Conservation (phyloP, 2,797 vertebrate genomes). For the Sciurus carolinensis region DNA sequence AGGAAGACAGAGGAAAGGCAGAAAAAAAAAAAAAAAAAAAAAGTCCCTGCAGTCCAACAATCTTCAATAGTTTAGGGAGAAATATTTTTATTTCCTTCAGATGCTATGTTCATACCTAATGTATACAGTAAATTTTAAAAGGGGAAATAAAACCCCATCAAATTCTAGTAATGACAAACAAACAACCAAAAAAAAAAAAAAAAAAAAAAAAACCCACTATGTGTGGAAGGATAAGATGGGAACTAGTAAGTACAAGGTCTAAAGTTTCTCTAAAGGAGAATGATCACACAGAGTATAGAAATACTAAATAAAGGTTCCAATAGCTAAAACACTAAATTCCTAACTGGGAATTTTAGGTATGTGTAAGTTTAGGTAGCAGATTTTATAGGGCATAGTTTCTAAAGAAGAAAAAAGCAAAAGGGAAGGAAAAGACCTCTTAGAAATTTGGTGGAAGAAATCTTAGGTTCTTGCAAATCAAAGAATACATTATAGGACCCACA, state of each 20-base stretch:
- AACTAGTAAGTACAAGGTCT: rapidly evolving
- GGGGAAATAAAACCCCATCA: background rate
- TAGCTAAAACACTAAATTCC: background rate
- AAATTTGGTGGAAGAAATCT: background rate
- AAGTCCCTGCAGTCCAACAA: background rate
- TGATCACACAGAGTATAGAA: background rate
- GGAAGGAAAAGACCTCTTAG: background rate
- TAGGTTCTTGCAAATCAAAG: background rate
- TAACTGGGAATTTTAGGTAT: background rate
- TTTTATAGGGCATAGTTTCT: background rate
- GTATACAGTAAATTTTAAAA: background rate
- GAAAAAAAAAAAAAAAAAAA: background rate
- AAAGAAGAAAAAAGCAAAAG: background rate
- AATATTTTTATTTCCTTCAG: too few species aligned
- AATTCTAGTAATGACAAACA: background rate
- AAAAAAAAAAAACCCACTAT: background rate
- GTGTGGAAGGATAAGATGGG: background rate
- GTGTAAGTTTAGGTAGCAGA: background rate
- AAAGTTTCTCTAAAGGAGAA: background rate
- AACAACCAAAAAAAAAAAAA: background rate
- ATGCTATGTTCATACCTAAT: background rate
- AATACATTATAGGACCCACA: background rate
- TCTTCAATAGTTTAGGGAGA: background rate
- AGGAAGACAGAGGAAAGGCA: background rate
- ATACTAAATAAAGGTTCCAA: background rate